These are phyloP conservation scores for Romanogobio albipinnatus DNA, from an alignment of 2,113 vertebrate genomes.

Conservation along the genomic window DNA sequence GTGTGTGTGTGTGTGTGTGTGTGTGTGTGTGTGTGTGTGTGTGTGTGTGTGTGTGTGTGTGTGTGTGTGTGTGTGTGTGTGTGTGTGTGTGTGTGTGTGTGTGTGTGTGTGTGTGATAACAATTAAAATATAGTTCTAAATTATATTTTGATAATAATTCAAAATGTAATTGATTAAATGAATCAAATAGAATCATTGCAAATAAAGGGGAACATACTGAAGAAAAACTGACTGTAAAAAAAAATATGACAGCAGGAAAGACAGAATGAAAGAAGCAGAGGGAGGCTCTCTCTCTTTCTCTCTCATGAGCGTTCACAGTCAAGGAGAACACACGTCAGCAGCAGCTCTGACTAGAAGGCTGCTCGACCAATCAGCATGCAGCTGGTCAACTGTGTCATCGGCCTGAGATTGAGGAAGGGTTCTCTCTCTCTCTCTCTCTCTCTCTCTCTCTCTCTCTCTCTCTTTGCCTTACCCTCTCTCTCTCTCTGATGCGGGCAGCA, in stretches of 20 bases:
- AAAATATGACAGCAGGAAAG: constrained; percentile 15
- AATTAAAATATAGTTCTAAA: too few species aligned
- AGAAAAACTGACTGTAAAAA: constrained; percentile 44
- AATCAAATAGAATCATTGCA: neutral
- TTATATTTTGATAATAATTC: too few species aligned
- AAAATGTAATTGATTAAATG: neutral
- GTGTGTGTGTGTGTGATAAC: too few species aligned
- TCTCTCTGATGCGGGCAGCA: constrained; percentile 44
- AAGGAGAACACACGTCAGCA: constrained; percentile 72
- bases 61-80: too few species aligned
- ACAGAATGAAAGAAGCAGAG: neutral
- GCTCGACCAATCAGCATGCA: constrained; percentile 76
- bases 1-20: too few species aligned
- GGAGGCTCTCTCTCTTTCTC: constrained; percentile 50
- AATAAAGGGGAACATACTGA: neutral
- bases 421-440: constrained; percentile 66
- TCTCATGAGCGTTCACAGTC: constrained; percentile 70
- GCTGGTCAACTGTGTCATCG: constrained; percentile 78
- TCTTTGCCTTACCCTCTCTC: constrained; percentile 20
- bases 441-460: constrained; percentile 65
- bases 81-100: too few species aligned
- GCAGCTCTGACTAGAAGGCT: constrained; percentile 73
- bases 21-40: too few species aligned
- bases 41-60: too few species aligned
- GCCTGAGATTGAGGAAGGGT: constrained; percentile 78